These are phyloP conservation scores for Mizuhopecten yessoensis DNA, from an alignment of 1,140 invertebrate species.

Conservation along the genomic window DNA sequence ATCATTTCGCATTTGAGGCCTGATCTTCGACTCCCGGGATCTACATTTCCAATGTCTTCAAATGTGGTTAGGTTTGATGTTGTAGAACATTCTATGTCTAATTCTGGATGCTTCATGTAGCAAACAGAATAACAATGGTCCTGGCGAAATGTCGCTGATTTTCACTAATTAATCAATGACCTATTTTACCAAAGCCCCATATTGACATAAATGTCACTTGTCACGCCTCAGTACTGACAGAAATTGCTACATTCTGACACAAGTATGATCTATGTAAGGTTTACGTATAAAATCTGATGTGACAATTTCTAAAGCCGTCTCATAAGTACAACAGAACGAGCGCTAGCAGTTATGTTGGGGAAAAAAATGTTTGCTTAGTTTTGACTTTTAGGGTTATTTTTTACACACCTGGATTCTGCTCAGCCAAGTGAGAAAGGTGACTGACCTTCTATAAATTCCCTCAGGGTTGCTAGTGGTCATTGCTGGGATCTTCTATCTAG, in stretches of 20 bases:
- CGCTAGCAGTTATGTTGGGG: background rate
- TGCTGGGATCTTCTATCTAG: background rate
- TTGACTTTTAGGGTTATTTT: background rate
- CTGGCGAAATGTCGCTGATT: background rate
- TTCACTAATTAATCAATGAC: constrained; percentile 28
- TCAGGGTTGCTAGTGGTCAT: background rate
- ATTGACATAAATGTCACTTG: constrained; percentile 27
- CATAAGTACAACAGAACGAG: background rate
- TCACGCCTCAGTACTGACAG: background rate
- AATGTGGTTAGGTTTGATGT: no score
- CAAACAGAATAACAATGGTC: no score
- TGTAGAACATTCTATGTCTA: no score
- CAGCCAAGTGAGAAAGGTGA: background rate
- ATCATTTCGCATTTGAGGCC: no score
- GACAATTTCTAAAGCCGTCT: background rate
- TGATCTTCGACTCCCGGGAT: no score
- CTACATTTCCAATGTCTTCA: no score
- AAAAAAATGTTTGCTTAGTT: background rate
- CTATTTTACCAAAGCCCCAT: constrained; percentile 11
- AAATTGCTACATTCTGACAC: constrained; percentile 7
- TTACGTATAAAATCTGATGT: background rate
- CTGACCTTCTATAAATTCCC: background rate
- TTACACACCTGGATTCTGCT: background rate
- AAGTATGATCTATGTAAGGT: background rate
- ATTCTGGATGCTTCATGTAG: no score